Base-by-base conservation (phyloP, 2,797 vertebrate genomes). In the Pteropus rufus region DNA sequence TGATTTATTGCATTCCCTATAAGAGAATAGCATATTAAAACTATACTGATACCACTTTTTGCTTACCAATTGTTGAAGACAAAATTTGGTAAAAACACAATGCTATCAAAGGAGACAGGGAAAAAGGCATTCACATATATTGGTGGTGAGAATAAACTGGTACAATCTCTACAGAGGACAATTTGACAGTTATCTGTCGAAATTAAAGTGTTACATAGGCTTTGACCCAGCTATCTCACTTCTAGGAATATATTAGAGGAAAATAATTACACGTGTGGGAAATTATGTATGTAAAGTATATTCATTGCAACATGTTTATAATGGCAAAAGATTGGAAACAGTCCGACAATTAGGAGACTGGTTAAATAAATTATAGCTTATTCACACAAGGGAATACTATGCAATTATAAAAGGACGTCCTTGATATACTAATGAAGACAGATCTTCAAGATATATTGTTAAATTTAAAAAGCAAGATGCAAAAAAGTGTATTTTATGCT, bases 291-390 rank as follows among this genome's bases (percentile, higher is more conserved):
- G 41, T 75, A 88, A 91, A 95, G 54, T 24, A 77, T n/a, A 84
- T 54, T 70, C 46, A 92, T 0, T 94, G 76, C 19, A 86, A 82
- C 73, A 81, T 67, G 26, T 75, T 7, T 93, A 18, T 58, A 93
- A 80, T 62, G 36, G 36, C 75, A 67, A 87, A 39, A 95, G 67
- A 90, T 0, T 23, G 7, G 65, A 73, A 92, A 77, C 21, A 70
- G 86, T 77, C 58, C 67, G 21, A 52, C 60, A 70, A 56, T 81
- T 89, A 95, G 44, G 46, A 83, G 56, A 64, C 34, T 77, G 19
- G 62, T 65, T 95, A 89, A 49, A 86, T 64, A 92, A 84, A 95
- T 81, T 88, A 77, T 7, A 86, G n/a, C 39, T 88, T 89, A 95
- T 46, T 62, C 29, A 77, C 89, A 91, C n/a, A 80, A 95, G 60